Base-by-base conservation (phyloP, 2,888 invertebrate genomes). In the Panzeria rudis region DNA sequence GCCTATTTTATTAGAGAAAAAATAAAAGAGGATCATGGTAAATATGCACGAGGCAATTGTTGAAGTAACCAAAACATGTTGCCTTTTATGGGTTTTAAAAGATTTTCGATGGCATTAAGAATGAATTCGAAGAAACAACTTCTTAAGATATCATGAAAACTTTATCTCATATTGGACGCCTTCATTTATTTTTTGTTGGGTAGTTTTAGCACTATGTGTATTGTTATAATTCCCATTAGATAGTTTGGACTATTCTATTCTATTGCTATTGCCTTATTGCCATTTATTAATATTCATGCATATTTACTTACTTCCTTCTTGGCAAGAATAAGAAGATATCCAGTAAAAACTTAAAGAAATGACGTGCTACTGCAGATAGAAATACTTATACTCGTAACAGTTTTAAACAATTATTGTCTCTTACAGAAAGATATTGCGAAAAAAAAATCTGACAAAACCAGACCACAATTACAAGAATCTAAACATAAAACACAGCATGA, bases 381-480 rank as follows among this genome's bases (percentile, higher is more conserved):
- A 35, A 9, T 9, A 35, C 35, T 9, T 35, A 35, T 9, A 35
- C 6, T 15, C 15, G 6, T 20, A n/a, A 23, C 7, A 69, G 3
- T 47, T 47, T 29, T 8, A 20, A 17, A 66, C 17, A 66, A 32
- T 66, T 66, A 32, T 47, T 47, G 29, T 29, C 50, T 11, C 23
- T 59, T 9, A 3, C 20, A 44, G 44, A 35, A 50, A 61, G 23
- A 61, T n/a, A 35, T n/a, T 52, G n/a, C 7, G 8, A 52, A 52
- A 50, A 50, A 17, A 9, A n/a, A 23, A 15, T 35, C 38, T 69
- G 52, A 38, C 69, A 69, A n/a, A 69, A 69, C 25, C 23, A 52
- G 38, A 38, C 52, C 52, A 6, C 54, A 69, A 69, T 69, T 54
- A 54, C 54, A 54, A 54, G 54, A 13, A 47, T n/a, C 23, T 38